phyloP scores from a whole-genome alignment of 1,140 invertebrate species.

The Helicoverpa zea region DNA sequence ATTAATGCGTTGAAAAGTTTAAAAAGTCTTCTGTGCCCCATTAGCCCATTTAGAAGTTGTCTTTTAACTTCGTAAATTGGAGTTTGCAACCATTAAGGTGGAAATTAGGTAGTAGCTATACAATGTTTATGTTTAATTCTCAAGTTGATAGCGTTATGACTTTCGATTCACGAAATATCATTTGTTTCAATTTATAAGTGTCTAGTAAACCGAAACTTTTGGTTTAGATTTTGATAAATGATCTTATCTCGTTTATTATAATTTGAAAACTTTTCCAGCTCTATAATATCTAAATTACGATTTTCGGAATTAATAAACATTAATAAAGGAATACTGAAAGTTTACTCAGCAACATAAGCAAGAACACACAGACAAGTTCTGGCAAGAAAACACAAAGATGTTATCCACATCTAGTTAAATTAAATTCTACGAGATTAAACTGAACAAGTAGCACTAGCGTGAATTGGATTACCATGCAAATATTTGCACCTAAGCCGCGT shows the following conservation, averaged over 20 bases:
- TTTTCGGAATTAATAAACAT: no score
- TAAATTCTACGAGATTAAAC: conserved; percentile 30
- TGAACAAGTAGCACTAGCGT: conserved; percentile 9
- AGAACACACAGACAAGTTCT: neutral
- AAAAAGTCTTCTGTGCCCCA: conserved; percentile 49
- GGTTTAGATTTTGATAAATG: neutral
- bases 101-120: conserved; percentile 30
- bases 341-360: conserved; percentile 12
- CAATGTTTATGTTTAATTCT: conserved; percentile 36
- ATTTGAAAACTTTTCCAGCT: neutral
- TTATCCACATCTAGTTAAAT: conserved; percentile 22
- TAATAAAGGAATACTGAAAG: neutral
- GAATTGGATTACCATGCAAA: conserved; percentile 38
- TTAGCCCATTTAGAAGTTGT: conserved; percentile 51
- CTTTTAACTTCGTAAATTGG: conserved; percentile 46
- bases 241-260: neutral
- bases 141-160: conserved; percentile 23
- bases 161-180: conserved; percentile 17
- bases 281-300: no score
- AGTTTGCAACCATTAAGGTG: conserved; percentile 42
- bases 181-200: conserved; percentile 34
- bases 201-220: neutral
- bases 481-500: conserved; percentile 28
- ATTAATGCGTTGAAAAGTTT: conserved; percentile 54
- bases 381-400: conserved; percentile 11